Evolutionary conservation across 2,113 vertebrate species (phyloP), one percentile per base, ranked within the genome.

Genomic region (Lamprotornis superbus): DNA sequence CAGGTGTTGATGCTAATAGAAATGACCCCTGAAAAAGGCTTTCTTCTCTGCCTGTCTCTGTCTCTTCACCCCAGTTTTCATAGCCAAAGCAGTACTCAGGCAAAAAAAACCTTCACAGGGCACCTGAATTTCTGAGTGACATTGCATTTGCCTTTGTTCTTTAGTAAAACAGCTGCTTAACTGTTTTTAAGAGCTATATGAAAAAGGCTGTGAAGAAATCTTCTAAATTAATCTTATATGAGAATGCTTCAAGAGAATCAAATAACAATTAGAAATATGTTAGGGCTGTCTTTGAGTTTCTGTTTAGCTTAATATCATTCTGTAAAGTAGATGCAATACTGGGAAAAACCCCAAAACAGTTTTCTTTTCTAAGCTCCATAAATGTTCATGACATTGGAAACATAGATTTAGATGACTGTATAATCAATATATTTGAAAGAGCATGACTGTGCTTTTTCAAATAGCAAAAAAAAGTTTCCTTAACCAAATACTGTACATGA

Each of bases 241-340:
- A 65, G 25, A 88, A 80, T 61, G 9, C 14, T 76, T 85, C 37
- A 69, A 57, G 67, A 91, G 28, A 90, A 73, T 71, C 27, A 69
- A 84, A 85, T 83, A 75, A 82, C 65, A 87, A 75, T 76, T 75
- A 87, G n/a, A 94, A 88, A 71, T 79, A 64, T 90, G 61, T 73
- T 73, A 69, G 28, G 7, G 7, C 22, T 94, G n/a, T n/a, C 47
- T 95, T 77, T 92, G 65, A 68, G 60, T 77, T 82, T 78, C 69
- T 68, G 15, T 89, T 86, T 63, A 81, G 42, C 39, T 83, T 65
- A 46, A 63, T 76, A 84, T 56, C 0, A 47, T 76, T 92, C 78
- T 55, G 30, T 53, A 67, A 91, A 89, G 16, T 30, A 47, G 47
- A 75, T 60, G 31, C 10, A 63, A 25, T 33, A 87, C 20, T 24